Conservation (phyloP, 2,888 invertebrate species). For the Isoperla grammatica region DNA sequence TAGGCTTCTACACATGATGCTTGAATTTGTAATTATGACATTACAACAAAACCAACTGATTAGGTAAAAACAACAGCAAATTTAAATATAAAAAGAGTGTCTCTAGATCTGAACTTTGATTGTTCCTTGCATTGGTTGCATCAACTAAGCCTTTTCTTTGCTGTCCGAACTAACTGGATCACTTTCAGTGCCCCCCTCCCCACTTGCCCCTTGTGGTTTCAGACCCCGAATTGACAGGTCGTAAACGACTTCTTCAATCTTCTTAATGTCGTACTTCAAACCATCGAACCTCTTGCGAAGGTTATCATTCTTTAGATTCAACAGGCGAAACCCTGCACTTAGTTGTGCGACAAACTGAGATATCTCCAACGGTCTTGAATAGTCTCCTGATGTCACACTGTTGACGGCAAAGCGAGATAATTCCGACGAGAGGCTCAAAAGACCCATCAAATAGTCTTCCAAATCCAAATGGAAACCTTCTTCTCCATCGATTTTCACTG, state of each 20-base stretch:
- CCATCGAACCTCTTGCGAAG: constrained; percentile 81
- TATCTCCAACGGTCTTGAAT: constrained; percentile 72
- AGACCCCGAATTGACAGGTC: constrained; percentile 79
- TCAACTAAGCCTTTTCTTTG: no score
- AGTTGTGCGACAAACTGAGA: constrained; percentile 80
- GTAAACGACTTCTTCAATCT: constrained; percentile 88
- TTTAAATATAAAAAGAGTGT: no score
- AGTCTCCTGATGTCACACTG: constrained; percentile 79
- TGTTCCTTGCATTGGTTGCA: no score
- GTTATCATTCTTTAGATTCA: constrained; percentile 87
- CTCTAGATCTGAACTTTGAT: no score
- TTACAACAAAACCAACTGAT: no score
- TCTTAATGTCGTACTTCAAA: constrained; percentile 87
- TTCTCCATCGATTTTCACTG: constrained; percentile 62
- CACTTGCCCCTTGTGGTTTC: constrained; percentile 40
- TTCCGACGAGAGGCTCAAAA: constrained; percentile 77
- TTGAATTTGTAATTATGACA: no score
- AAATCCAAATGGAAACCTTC: constrained; percentile 85
- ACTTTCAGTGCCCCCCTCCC: neutral
- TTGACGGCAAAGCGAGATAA: constrained; percentile 79
- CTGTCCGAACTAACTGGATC: neutral
- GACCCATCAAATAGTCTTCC: constrained; percentile 84
- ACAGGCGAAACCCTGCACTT: constrained; percentile 80
- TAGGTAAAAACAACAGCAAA: no score
- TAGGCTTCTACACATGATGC: no score